Percentiles rank a stretch among this genome's conserved stretches.
These are phyloP conservation scores for Chelon labrosus DNA, from an alignment of 2,797 vertebrate genomes.

Conservation along the genomic window DNA sequence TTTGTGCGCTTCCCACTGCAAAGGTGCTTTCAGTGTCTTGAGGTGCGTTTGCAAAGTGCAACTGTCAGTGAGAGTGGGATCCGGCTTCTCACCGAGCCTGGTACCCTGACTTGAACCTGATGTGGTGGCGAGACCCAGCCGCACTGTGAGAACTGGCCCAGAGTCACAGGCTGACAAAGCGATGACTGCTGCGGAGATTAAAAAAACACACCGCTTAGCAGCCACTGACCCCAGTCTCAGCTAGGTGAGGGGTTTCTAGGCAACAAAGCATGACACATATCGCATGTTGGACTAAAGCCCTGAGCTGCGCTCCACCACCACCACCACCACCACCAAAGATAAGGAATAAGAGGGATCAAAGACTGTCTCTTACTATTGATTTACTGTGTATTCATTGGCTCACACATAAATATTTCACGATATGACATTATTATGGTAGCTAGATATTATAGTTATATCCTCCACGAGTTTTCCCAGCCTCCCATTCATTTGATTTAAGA, in stretches of 20 bases:
- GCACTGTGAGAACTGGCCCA: slow-evolving; percentile 37
- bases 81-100: background rate
- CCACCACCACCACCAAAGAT: slow-evolving; percentile 18
- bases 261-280: slow-evolving; percentile 55
- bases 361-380: slow-evolving; percentile 4
- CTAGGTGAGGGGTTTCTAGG: slow-evolving; percentile 60
- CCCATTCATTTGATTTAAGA: slow-evolving; percentile 47
- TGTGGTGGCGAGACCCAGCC: slow-evolving; percentile 47
- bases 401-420: slow-evolving; percentile 39
- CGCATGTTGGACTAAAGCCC: slow-evolving; percentile 14
- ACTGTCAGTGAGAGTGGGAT: background rate
- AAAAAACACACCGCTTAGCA: slow-evolving; percentile 47
- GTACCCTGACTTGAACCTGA: slow-evolving; percentile 53
- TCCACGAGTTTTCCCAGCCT: slow-evolving; percentile 55
- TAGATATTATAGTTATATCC: slow-evolving; percentile 28
- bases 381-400: slow-evolving; percentile 54
- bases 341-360: slow-evolving; percentile 27
- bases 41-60: slow-evolving; percentile 12
- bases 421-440: slow-evolving; percentile 60
- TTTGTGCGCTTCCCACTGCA: slow-evolving; percentile 1
- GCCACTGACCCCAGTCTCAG: slow-evolving; percentile 51
- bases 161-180: slow-evolving; percentile 52
- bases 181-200: slow-evolving; percentile 40
- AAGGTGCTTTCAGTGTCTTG: background rate
- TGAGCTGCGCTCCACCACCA: slow-evolving; percentile 2